These are phyloP conservation scores for Sebastes diaconus DNA, from an alignment of 2,797 vertebrate genomes.

Conservation along the genomic window DNA sequence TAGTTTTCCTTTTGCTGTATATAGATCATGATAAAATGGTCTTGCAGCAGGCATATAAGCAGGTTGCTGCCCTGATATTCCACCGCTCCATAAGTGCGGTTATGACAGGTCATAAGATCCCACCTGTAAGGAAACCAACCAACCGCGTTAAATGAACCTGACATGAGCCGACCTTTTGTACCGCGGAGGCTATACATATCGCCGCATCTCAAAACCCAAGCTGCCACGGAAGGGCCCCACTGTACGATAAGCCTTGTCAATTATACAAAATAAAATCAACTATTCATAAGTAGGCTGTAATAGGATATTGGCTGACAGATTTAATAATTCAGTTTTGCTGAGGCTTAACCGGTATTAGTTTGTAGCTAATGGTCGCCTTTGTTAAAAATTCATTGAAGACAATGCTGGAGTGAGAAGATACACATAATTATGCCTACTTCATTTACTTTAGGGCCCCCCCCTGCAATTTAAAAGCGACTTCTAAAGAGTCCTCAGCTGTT, in stretches of 20 bases:
- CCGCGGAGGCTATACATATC: constrained; percentile 63
- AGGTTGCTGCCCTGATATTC: constrained; percentile 51
- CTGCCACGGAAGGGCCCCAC: constrained; percentile 82
- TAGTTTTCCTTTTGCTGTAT: neutral
- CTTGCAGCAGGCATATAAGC: neutral
- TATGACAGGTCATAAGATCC: constrained; percentile 77
- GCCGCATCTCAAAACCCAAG: constrained; percentile 83
- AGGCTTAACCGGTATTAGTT: constrained; percentile 87
- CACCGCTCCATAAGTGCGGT: constrained; percentile 42
- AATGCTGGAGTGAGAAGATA: constrained; percentile 83
- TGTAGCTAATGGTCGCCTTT: constrained; percentile 88
- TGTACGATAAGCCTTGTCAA: constrained; percentile 90
- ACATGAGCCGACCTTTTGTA: constrained; percentile 71
- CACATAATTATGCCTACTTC: constrained; percentile 83
- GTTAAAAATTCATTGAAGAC: constrained; percentile 89
- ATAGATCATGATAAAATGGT: neutral
- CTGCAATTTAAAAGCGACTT: constrained; percentile 68
- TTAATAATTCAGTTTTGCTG: constrained; percentile 96
- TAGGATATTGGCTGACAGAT: constrained; percentile 90
- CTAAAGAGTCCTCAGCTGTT: constrained; percentile 63
- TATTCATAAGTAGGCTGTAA: constrained; percentile 95
- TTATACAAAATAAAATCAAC: constrained; percentile 97
- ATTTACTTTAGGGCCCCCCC: constrained; percentile 72
- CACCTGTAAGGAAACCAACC: constrained; percentile 56
- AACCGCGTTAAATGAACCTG: constrained; percentile 72